Evolutionary conservation across 1,140 invertebrate genomes (phyloP), one percentile per base, ranked within the genome.

Genomic region (Berghia stephanieae): DNA sequence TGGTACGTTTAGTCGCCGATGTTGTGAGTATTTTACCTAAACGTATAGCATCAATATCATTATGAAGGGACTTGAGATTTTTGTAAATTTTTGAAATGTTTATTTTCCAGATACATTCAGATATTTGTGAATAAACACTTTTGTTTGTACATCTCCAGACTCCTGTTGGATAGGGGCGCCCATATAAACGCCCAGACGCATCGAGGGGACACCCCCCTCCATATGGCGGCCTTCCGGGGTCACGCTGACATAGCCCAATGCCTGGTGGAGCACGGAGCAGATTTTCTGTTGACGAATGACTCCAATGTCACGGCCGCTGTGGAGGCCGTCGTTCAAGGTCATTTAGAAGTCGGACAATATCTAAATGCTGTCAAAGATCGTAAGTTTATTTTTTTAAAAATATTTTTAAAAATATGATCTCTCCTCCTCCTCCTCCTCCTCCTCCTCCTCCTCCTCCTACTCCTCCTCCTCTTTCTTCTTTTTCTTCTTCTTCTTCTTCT

Each of bases 131-230:
- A n/a, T n/a, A n/a, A n/a, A n/a, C n/a, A n/a, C n/a, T 49, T 49
- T 24, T 31, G 31, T 42, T 10, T 69, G n/a, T 40, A 13, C 10
- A 44, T 46, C 24, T 46, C 42, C 34, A 70, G 70, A 21, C 42
- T 72, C 6, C 34, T 72, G 2, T 34, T 72, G 10, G n/a, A 27
- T 6, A 27, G 42, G 3, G 70, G 70, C 13, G 70, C 70, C 2
- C 6, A 72, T 10, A 27, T 72, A 3, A 55, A 72, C 46, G 46
- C 27, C 46, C 70, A 72, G 70, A 72, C 44, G 4, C 38, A 36
- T 38, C 36, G 70, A 43, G 70, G 70, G 2, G 70, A 72, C 24
- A 72, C 70, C 31, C 70, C 70, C 34, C 21, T 72, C 27, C 70
- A 72, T 36, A 13, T 72, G 2, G 36, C 70, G 3, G 70, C 70